Evolutionary conservation across 2,113 vertebrate genomes (phyloP).

Genomic region (Dryoscopus gambensis): DNA sequence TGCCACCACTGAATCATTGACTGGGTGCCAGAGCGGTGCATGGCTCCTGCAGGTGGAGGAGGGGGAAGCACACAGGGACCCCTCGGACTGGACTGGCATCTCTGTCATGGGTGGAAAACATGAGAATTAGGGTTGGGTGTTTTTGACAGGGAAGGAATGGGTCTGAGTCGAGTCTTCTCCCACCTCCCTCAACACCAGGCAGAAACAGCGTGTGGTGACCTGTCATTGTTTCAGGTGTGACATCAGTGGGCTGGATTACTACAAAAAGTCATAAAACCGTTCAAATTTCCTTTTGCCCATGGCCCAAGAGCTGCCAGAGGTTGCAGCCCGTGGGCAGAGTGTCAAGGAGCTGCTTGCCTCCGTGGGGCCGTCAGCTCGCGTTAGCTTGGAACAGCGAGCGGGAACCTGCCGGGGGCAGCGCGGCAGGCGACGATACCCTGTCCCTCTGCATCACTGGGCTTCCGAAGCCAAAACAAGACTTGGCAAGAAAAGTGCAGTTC

Average conservation of each 20-base stretch:
- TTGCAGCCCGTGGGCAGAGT: neutral
- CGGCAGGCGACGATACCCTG: rapidly evolving
- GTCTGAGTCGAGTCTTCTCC: neutral
- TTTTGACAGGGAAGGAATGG: neutral
- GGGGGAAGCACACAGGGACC: neutral
- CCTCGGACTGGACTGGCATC: neutral
- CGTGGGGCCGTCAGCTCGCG: neutral
- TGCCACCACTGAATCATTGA: rapidly evolving
- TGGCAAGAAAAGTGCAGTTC: rapidly evolving
- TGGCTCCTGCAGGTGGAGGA: neutral
- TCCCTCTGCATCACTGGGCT: neutral
- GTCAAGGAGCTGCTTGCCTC: neutral
- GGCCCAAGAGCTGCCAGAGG: rapidly evolving
- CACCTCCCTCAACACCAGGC: neutral
- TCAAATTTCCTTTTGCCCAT: neutral
- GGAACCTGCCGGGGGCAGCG: neutral
- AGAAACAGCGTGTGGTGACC: rapidly evolving
- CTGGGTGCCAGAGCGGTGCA: rapidly evolving
- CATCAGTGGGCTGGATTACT: neutral
- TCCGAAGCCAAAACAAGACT: neutral
- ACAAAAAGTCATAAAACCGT: neutral
- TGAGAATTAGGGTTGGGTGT: neutral
- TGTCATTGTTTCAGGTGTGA: neutral
- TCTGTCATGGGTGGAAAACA: neutral
- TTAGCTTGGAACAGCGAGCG: neutral